phyloP scores from a whole-genome alignment of 2,888 invertebrate genomes.

The Gryllus longicercus region DNA sequence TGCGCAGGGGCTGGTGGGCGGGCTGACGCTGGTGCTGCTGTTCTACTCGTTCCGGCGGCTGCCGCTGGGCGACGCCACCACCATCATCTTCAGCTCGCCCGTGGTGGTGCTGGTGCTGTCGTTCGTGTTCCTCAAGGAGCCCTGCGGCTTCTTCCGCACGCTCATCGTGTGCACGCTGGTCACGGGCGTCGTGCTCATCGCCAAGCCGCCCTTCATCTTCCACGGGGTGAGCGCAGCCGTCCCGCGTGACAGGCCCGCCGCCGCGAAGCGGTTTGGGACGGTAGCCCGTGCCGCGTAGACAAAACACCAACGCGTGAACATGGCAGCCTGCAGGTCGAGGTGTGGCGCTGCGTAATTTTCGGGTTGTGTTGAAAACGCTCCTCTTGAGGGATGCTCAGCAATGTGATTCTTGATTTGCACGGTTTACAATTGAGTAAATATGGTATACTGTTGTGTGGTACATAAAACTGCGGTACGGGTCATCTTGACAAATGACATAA shows the following conservation, averaged over 20 bases:
- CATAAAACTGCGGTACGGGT: too few species aligned
- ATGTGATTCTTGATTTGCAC: too few species aligned
- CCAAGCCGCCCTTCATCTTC: slow-evolving; percentile 49
- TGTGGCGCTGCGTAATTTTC: too few species aligned
- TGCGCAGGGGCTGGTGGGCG: slow-evolving; percentile 49
- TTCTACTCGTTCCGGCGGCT: slow-evolving; percentile 50
- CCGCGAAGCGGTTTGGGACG: too few species aligned
- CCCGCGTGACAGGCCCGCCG: too few species aligned
- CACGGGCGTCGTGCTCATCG: slow-evolving; percentile 48
- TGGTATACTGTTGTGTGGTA: too few species aligned
- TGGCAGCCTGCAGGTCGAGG: too few species aligned
- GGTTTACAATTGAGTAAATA: too few species aligned
- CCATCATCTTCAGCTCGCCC: slow-evolving; percentile 52
- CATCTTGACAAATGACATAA: too few species aligned
- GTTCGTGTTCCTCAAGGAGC: slow-evolving; percentile 49
- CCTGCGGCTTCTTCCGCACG: slow-evolving; percentile 49
- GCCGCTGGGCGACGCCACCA: slow-evolving; percentile 52
- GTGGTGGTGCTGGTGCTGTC: slow-evolving; percentile 51
- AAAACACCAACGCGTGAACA: background rate
- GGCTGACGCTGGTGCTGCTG: slow-evolving; percentile 48
- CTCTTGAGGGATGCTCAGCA: too few species aligned
- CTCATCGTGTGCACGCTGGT: slow-evolving; percentile 48
- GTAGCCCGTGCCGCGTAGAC: background rate
- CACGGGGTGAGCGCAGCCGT: slow-evolving; percentile 40
- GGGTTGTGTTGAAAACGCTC: too few species aligned